These are phyloP conservation scores for Myrmophylax atrothorax DNA, from an alignment of 2,113 vertebrate genomes.

Conservation along the genomic window DNA sequence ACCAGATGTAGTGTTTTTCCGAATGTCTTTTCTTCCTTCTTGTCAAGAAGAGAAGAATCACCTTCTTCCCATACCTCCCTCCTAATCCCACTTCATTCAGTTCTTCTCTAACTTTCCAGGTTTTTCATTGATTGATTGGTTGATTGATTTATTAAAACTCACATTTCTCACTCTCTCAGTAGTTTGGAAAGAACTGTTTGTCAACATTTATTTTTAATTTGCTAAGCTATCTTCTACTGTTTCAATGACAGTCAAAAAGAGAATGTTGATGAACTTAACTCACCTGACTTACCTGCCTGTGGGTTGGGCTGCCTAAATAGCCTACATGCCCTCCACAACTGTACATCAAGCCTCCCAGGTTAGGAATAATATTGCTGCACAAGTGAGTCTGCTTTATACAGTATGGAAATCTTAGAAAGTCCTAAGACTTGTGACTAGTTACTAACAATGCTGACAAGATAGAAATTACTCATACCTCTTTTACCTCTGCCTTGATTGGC, in stretches of 20 bases:
- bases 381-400: background rate
- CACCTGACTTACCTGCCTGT: accelerated
- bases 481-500: background rate
- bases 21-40: background rate
- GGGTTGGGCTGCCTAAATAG: background rate
- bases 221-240: background rate
- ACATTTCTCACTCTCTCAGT: background rate
- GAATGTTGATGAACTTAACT: background rate
- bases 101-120: background rate
- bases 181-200: background rate
- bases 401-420: background rate
- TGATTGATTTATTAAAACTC: background rate
- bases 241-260: background rate
- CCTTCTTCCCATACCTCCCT: background rate
- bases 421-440: background rate
- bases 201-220: background rate
- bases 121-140: no score
- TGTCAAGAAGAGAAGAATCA: accelerated
- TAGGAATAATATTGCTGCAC: background rate
- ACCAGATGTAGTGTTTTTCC: background rate
- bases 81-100: background rate
- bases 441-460: background rate
- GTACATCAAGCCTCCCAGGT: background rate
- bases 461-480: background rate
- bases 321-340: background rate